A percentile compares a stretch with the other conserved stretches of the same genome.
phyloP scores from a whole-genome alignment of 2,797 vertebrate genomes.

The Hypotaenidia okinawae region DNA sequence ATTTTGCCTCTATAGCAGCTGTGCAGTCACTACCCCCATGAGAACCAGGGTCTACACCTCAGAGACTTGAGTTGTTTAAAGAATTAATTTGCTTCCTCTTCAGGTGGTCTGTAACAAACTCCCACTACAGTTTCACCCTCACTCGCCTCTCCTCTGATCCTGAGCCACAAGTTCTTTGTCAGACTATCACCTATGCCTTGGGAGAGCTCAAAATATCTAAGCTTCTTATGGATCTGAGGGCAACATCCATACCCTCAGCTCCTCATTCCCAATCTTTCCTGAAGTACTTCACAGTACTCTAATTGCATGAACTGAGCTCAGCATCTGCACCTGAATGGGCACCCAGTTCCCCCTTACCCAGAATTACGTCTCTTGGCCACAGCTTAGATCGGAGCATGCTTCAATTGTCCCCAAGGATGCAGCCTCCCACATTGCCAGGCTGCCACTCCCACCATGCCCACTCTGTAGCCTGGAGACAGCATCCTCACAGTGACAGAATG shows the following conservation, averaged over 20 bases:
- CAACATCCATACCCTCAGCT: background rate
- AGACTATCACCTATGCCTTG: background rate
- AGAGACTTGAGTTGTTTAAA: background rate
- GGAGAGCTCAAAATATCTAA: background rate
- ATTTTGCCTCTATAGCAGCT: background rate
- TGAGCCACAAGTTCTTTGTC: background rate
- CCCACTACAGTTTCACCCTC: background rate
- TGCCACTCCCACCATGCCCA: background rate
- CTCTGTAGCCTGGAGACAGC: accelerated
- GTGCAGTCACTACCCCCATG: too few relatives aligned
- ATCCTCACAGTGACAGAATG: accelerated
- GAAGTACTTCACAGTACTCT: background rate
- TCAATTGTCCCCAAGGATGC: background rate
- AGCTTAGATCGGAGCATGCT: background rate
- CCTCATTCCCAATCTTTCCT: background rate
- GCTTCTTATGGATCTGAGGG: background rate
- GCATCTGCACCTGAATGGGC: background rate
- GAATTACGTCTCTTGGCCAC: background rate
- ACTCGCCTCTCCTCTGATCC: background rate
- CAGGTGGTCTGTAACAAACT: background rate
- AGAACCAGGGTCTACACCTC: background rate
- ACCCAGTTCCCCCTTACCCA: background rate
- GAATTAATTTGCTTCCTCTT: background rate
- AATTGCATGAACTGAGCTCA: too few relatives aligned
- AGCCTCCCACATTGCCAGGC: accelerated